Conservation (phyloP, 2,797 vertebrate genomes). For the Centropyge bicolor region DNA sequence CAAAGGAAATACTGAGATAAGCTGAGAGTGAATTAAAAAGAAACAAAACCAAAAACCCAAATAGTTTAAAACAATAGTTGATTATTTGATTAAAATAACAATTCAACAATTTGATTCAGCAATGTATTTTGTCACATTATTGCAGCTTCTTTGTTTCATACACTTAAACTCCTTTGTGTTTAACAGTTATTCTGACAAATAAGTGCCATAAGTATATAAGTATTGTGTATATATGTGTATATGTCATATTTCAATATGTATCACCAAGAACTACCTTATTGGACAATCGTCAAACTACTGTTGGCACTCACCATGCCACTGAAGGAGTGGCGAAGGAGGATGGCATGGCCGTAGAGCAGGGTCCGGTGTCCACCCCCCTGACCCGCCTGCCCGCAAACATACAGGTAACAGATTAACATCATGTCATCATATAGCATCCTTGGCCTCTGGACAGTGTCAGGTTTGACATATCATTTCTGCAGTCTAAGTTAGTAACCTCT, state of each 20-base stretch:
- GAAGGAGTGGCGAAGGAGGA: slow-evolving; percentile 97
- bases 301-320: slow-evolving; percentile 94
- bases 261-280: neutral
- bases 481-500: slow-evolving; percentile 24
- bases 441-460: slow-evolving; percentile 25
- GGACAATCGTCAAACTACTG: neutral
- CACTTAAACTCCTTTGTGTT: neutral
- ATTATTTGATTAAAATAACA: no score
- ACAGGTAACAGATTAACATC: slow-evolving; percentile 24
- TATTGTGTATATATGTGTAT: neutral
- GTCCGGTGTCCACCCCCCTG: slow-evolving; percentile 97
- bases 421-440: neutral
- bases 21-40: neutral
- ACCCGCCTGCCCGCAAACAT: slow-evolving; percentile 86
- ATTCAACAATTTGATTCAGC: no score
- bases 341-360: slow-evolving; percentile 97
- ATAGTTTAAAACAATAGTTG: no score
- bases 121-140: no score
- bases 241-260: neutral
- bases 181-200: neutral
- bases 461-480: slow-evolving; percentile 4
- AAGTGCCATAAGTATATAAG: neutral
- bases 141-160: neutral
- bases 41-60: neutral
- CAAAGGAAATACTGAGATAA: slow-evolving; percentile 19